Base-by-base conservation (phyloP, 1,140 invertebrate genomes). In the Octopus bimaculoides region DNA sequence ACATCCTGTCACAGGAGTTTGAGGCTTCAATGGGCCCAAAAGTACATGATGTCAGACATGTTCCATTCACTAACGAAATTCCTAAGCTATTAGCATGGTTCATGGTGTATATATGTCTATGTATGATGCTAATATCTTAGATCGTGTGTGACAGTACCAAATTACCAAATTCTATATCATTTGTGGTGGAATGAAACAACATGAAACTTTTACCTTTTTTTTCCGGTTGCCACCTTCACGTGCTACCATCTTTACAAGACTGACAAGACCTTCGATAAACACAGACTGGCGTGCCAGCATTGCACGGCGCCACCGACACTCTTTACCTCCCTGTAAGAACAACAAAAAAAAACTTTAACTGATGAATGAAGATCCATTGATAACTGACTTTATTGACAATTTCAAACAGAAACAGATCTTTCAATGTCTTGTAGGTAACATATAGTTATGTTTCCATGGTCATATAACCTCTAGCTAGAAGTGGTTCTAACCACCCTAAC, bases 251-350 rank as follows among this genome's bases (percentile, higher is more conserved):
- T 97, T 97, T 1, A 99, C 94, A n/a, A 99, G 90, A 84, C 93
- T 93, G 0, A 98, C 96, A 20, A 99, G 90, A 87, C 95, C 95
- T 84, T 97, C 95, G 14, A 99, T 95, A 88, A 99, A 98, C 78
- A 93, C 92, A 84, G 97, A 95, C 86, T 98, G 97, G 26, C 95
- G 92, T 0, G 92, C 92, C 0, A 98, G 91, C 85, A 94, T 94
- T 5, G 93, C 91, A 81, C 93, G 91, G 81, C 93, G 92, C 80
- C 93, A 92, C 85, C 94, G 93, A 90, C 93, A 94, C 17, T 95
- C 93, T 1, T 90, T 84, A 83, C 92, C 93, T 4, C 94, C 93
- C 89, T 92, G 85, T 84, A 76, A 69, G 10, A 78, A 82, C 12
- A 76, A 78, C 52, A 26, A 26, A 17, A 56, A 56, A 79, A 2